phyloP scores from a whole-genome alignment of 2,113 vertebrate species.

The Myrmophylax atrothorax region DNA sequence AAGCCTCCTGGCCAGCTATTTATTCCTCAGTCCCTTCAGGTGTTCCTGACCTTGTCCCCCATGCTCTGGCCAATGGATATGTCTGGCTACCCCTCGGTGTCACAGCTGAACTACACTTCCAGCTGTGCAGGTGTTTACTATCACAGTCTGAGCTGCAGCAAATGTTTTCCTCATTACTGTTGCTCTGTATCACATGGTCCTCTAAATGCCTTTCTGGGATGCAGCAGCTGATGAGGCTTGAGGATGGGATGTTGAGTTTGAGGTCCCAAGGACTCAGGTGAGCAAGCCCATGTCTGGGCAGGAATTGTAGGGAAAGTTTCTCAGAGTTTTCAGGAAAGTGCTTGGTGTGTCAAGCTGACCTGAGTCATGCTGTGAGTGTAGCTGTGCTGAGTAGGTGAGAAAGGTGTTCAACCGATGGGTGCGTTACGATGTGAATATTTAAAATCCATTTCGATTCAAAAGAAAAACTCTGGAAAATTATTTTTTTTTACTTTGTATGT shows the following conservation, averaged over 20 bases:
- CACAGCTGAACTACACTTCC: background rate
- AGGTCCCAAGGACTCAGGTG: background rate
- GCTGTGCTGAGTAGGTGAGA: background rate
- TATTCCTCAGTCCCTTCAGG: background rate
- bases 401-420: background rate
- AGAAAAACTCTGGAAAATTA: background rate
- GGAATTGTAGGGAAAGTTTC: background rate
- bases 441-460: background rate
- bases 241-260: background rate
- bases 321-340: fast-evolving
- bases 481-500: background rate
- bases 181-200: background rate
- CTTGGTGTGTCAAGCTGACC: background rate
- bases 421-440: background rate
- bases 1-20: background rate
- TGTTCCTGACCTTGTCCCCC: background rate
- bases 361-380: fast-evolving
- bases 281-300: background rate
- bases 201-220: background rate
- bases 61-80: background rate
- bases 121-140: background rate
- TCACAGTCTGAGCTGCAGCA: background rate
- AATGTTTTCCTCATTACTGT: background rate
- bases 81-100: background rate
- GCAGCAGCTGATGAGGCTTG: background rate